phyloP scores from a whole-genome alignment of 2,888 invertebrate genomes.

The Exephanes ischioxanthus region DNA sequence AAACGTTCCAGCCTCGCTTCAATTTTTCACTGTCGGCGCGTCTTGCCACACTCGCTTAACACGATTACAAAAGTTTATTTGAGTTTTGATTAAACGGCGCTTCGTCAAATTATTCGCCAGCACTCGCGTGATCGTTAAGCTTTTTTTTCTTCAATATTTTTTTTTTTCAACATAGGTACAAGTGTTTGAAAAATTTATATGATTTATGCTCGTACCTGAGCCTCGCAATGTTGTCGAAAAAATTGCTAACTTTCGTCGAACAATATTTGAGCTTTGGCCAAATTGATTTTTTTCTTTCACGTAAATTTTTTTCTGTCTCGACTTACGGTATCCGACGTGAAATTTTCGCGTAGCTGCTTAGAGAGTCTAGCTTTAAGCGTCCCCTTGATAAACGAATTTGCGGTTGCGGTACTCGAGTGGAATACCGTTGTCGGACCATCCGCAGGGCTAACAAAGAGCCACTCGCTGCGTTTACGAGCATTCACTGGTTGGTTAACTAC shows the following conservation, averaged over 20 bases:
- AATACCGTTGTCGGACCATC: constrained; percentile 44
- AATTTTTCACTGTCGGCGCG: constrained; percentile 27
- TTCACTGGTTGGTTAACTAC: constrained; percentile 11
- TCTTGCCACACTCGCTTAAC: constrained; percentile 1
- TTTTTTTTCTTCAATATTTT: constrained; percentile 23
- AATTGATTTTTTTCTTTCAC: no score
- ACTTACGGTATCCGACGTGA: neutral
- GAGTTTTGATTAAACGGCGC: constrained; percentile 58
- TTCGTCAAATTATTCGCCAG: constrained; percentile 59
- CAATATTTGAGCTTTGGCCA: neutral
- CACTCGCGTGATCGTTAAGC: constrained; percentile 6
- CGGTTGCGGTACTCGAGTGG: constrained; percentile 53
- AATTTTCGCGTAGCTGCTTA: neutral
- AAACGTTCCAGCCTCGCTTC: constrained; percentile 36
- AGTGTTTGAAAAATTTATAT: neutral
- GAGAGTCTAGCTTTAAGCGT: constrained; percentile 13
- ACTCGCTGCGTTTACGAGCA: constrained; percentile 16
- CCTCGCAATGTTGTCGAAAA: no score
- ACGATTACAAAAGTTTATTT: constrained; percentile 55
- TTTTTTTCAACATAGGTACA: neutral
- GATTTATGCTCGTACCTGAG: neutral
- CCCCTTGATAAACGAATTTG: constrained; percentile 66
- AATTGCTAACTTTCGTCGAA: neutral
- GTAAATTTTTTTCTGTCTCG: neutral
- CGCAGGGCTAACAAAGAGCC: constrained; percentile 61